phyloP scores from a whole-genome alignment of 2,888 invertebrate species.

The Cremastobaeus sp. region DNA sequence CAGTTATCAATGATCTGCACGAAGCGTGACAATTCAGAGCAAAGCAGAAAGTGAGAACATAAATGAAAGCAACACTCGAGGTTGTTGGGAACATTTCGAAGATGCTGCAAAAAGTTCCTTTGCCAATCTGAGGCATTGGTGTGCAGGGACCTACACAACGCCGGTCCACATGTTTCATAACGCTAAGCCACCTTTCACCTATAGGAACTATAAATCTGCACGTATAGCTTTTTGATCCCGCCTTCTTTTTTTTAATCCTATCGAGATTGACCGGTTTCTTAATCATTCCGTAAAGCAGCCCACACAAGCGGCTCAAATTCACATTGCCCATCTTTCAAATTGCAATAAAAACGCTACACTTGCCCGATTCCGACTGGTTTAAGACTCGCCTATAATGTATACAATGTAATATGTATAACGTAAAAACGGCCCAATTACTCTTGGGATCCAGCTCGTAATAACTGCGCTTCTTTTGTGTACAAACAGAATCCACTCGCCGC shows the following conservation, averaged over 20 bases:
- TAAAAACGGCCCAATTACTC: constrained; percentile 9
- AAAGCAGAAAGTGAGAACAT: constrained; percentile 9
- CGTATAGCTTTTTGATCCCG: constrained; percentile 24
- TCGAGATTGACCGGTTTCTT: constrained; percentile 44
- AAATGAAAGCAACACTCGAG: not conserved
- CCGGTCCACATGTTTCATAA: constrained; percentile 3
- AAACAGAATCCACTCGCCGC: not conserved
- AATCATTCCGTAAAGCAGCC: constrained; percentile 33
- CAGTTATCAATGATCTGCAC: not conserved
- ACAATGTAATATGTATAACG: constrained; percentile 9
- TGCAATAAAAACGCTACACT: constrained; percentile 4
- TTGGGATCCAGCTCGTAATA: not conserved
- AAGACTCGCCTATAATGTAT: constrained; percentile 11
- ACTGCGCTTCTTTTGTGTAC: not conserved
- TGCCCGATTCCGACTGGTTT: constrained; percentile 1
- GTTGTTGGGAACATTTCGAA: not conserved
- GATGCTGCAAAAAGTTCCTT: not conserved
- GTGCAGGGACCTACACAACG: constrained; percentile 1
- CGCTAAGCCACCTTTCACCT: constrained; percentile 34
- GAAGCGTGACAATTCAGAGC: not conserved
- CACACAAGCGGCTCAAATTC: constrained; percentile 29
- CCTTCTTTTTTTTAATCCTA: constrained; percentile 34
- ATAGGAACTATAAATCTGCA: constrained; percentile 20
- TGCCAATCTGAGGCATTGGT: not conserved
- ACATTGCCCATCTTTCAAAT: constrained; percentile 13